Evolutionary conservation across 2,797 vertebrate genomes (phyloP).

Genomic region (Sparus aurata): DNA sequence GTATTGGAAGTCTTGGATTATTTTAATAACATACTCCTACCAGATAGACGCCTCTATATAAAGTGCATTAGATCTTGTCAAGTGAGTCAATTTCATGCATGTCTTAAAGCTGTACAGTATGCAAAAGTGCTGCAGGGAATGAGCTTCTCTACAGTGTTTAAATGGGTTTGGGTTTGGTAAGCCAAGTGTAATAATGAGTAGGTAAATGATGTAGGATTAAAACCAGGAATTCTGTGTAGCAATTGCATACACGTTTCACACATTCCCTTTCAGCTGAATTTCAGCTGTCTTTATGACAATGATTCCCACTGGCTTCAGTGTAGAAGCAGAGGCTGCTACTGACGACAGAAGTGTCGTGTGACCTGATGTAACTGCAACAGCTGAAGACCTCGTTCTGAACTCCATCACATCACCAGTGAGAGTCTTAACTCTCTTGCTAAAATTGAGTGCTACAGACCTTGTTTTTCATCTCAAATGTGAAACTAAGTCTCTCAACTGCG

Average conservation of each 20-base stretch:
- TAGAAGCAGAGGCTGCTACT: conserved; percentile 24
- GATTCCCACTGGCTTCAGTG: conserved; percentile 4
- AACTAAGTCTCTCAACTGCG: conserved; percentile 5
- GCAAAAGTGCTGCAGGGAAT: conserved; percentile 12
- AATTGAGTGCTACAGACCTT: not conserved
- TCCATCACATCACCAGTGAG: conserved; percentile 24
- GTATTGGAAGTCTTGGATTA: conserved; percentile 35
- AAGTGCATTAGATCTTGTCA: conserved; percentile 20
- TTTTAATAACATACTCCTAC: conserved; percentile 37
- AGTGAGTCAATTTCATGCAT: conserved; percentile 14
- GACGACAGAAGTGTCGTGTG: not conserved
- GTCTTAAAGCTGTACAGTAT: conserved; percentile 1
- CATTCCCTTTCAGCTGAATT: conserved; percentile 10
- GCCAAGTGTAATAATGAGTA: not conserved
- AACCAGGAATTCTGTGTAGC: not conserved
- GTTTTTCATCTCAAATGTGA: conserved; percentile 15
- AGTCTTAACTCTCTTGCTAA: conserved; percentile 4
- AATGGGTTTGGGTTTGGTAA: not conserved
- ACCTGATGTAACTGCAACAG: conserved; percentile 15
- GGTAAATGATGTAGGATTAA: not conserved
- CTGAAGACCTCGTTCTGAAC: conserved; percentile 33
- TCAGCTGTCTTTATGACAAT: conserved; percentile 8
- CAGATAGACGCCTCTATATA: conserved; percentile 22
- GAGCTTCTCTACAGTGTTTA: not conserved
- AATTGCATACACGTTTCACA: not conserved